phyloP scores from a whole-genome alignment of 2,888 invertebrate genomes.

The Hanleya hanleyi region DNA sequence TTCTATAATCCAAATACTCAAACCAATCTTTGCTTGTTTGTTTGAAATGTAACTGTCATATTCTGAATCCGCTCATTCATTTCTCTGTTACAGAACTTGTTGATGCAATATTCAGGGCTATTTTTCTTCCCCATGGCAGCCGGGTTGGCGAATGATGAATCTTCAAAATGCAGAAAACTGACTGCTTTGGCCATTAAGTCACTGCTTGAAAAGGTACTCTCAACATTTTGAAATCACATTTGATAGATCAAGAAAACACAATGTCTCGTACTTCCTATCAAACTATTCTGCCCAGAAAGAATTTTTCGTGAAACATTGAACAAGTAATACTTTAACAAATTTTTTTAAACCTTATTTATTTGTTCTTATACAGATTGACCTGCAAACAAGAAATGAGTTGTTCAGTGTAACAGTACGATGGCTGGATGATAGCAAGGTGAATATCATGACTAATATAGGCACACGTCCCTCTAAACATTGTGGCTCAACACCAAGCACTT shows the following conservation, averaged over 20 bases:
- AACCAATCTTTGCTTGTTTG: no score
- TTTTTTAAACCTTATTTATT: neutral
- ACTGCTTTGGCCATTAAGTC: constrained; percentile 83
- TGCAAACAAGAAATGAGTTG: constrained; percentile 79
- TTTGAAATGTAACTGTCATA: no score
- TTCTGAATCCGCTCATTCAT: no score
- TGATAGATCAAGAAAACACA: no score
- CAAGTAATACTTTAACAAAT: neutral
- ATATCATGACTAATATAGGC: no score
- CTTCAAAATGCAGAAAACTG: constrained; percentile 83
- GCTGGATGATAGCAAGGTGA: constrained; percentile 80
- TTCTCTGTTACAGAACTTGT: constrained; percentile 77
- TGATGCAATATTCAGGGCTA: constrained; percentile 79
- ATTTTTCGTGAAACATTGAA: no score
- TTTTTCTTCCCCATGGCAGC: constrained; percentile 85
- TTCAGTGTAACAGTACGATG: constrained; percentile 83
- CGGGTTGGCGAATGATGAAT: constrained; percentile 87
- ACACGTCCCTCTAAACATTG: no score
- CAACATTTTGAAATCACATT: neutral
- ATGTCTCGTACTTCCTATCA: no score
- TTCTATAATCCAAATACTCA: no score
- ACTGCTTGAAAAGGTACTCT: constrained; percentile 76
- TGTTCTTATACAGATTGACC: constrained; percentile 46
- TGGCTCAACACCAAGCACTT: no score
- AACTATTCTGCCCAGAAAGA: no score